These are phyloP conservation scores for Dendroctonus ponderosae DNA, from an alignment of 1,140 invertebrate species.

Conservation along the genomic window DNA sequence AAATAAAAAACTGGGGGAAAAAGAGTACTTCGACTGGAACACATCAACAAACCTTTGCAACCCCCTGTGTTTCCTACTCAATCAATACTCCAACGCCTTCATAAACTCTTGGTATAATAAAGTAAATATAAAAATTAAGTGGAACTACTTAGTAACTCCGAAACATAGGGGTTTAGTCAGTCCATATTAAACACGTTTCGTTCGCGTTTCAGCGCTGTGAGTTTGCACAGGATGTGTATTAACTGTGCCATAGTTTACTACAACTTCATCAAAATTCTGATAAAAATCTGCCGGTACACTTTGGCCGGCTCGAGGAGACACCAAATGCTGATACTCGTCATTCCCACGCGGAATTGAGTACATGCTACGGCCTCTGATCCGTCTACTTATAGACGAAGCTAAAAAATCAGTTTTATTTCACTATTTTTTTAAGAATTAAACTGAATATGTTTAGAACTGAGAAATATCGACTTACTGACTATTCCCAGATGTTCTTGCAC, in stretches of 20 bases:
- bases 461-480: conserved; percentile 74
- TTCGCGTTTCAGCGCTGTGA: too few species aligned
- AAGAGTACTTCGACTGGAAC: too few species aligned
- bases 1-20: too few species aligned
- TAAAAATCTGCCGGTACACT: conserved; percentile 38
- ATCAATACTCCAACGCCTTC: too few species aligned
- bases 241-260: conserved; percentile 40
- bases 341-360: conserved; percentile 68
- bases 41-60: too few species aligned
- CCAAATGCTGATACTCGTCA: conserved; percentile 47
- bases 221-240: too few species aligned
- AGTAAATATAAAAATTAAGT: too few species aligned
- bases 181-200: too few species aligned
- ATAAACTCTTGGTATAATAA: too few species aligned
- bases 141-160: too few species aligned
- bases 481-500: conserved; percentile 89
- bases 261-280: conserved; percentile 39
- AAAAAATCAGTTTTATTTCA: conserved; percentile 22
- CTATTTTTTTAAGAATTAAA: neutral
- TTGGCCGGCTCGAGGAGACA: conserved; percentile 33
- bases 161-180: too few species aligned
- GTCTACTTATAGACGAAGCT: conserved; percentile 69
- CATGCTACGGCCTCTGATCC: conserved; percentile 68
- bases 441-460: neutral
- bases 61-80: too few species aligned